A percentile compares a stretch with the other conserved stretches of the same genome.
These are phyloP conservation scores for Bolinopsis microptera DNA, from an alignment of 37 sponge, comb jelly and placozoan genomes.

Conservation along the genomic window DNA sequence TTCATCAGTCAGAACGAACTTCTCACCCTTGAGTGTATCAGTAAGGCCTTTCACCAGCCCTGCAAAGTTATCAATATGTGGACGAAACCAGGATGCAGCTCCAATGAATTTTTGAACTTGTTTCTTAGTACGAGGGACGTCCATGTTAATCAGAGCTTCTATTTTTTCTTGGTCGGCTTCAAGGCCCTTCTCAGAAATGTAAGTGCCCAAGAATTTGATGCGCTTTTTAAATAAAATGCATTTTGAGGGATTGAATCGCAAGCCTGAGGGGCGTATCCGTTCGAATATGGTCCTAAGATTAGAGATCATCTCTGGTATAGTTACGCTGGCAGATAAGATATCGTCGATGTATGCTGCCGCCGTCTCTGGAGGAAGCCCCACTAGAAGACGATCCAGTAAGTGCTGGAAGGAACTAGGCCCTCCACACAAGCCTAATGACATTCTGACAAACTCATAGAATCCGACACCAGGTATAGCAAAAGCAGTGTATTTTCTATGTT, in stretches of 20 bases:
- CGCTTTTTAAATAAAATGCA: constrained; percentile 67
- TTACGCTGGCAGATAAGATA: constrained; percentile 63
- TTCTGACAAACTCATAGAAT: constrained; percentile 68
- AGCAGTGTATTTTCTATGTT: constrained; percentile 70
- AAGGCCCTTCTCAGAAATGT: constrained; percentile 69
- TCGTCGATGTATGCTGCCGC: constrained; percentile 71
- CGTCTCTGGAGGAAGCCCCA: constrained; percentile 67
- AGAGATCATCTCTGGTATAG: not conserved
- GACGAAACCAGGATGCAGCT: not conserved
- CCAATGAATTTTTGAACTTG: not conserved
- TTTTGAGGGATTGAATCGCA: constrained; percentile 70
- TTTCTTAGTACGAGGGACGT: not conserved
- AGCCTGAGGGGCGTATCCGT: constrained; percentile 69
- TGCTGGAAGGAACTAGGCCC: constrained; percentile 73
- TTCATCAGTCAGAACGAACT: constrained; percentile 58
- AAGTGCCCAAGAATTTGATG: constrained; percentile 69
- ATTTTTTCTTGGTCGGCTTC: constrained; percentile 68
- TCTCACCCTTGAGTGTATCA: constrained; percentile 51
- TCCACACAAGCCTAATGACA: constrained; percentile 72
- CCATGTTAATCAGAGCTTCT: not conserved
- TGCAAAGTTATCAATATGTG: constrained; percentile 16
- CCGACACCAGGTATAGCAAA: constrained; percentile 77
- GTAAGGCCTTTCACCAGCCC: not conserved
- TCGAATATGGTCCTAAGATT: constrained; percentile 72
- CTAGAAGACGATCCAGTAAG: constrained; percentile 69